Evolutionary conservation across 1,140 invertebrate genomes (phyloP).

Genomic region (Neodiprion pinetum): DNA sequence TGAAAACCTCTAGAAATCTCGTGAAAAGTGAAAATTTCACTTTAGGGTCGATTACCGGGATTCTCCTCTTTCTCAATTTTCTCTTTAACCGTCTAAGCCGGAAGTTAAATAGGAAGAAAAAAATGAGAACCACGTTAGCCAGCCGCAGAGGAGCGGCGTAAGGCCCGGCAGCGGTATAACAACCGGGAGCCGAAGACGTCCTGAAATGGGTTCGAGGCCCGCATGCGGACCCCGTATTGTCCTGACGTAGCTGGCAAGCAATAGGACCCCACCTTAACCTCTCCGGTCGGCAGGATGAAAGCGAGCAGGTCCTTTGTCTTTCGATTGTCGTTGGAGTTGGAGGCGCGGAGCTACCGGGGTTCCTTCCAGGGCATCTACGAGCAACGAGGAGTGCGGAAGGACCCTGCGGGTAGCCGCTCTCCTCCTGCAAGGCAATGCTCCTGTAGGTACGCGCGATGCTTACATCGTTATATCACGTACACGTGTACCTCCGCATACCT

Average conservation of each 20-base stretch:
- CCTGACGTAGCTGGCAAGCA: conserved; percentile 27
- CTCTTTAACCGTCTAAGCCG: too few species aligned
- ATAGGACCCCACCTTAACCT: conserved; percentile 29
- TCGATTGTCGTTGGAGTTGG: conserved; percentile 17
- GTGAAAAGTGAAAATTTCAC: too few species aligned
- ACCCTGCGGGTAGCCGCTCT: conserved; percentile 25
- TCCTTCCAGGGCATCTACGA: conserved; percentile 12
- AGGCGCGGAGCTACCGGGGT: conserved; percentile 11
- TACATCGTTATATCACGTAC: too few species aligned
- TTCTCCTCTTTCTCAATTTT: too few species aligned
- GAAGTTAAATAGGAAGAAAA: too few species aligned
- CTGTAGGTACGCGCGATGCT: too few species aligned
- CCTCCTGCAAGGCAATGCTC: neutral
- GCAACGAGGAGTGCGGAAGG: conserved; percentile 20
- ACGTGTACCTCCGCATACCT: too few species aligned
- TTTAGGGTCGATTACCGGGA: too few species aligned
- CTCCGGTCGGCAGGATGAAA: conserved; percentile 55
- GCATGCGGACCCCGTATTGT: conserved; percentile 54
- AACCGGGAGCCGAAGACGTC: conserved; percentile 43
- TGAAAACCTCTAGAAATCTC: too few species aligned
- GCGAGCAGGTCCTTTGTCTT: conserved; percentile 45
- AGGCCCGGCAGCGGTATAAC: conserved; percentile 23
- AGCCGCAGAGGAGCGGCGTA: conserved; percentile 17
- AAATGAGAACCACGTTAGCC: too few species aligned
- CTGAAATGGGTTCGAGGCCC: conserved; percentile 49